These are phyloP conservation scores for Martes martes DNA, from an alignment of 2,113 vertebrate genomes.

Conservation along the genomic window DNA sequence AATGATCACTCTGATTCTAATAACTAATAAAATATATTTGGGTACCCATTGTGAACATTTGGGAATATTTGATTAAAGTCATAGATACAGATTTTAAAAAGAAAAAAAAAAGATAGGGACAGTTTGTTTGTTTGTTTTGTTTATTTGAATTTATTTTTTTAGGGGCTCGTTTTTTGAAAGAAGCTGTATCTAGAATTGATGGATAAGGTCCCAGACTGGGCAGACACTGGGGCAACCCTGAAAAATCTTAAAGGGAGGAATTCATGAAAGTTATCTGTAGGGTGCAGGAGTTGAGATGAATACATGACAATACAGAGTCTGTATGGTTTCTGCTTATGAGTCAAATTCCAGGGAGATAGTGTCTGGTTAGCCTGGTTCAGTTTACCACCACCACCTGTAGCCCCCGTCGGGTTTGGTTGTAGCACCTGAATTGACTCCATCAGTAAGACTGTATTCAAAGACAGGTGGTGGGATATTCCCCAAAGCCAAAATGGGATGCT, in stretches of 20 bases:
- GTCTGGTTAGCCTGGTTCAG: background rate
- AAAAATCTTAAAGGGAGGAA: background rate
- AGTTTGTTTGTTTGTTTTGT: too few species aligned
- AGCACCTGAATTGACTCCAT: too few species aligned
- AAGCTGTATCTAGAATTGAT: background rate
- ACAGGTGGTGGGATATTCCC: background rate
- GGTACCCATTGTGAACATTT: background rate
- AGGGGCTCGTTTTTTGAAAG: background rate
- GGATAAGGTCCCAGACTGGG: background rate
- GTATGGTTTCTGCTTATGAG: background rate
- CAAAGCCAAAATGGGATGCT: background rate
- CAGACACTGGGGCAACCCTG: background rate
- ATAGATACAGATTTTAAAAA: background rate
- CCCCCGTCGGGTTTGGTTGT: background rate
- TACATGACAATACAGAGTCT: background rate
- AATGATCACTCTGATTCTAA: background rate
- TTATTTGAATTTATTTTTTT: background rate
- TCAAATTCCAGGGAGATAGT: background rate
- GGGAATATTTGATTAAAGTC: background rate
- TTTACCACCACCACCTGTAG: rapidly evolving
- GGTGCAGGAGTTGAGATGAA: rapidly evolving
- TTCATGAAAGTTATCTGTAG: background rate
- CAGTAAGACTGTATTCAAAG: background rate
- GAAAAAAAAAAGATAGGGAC: background rate
- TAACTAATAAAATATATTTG: background rate